Evolutionary conservation across 2,113 vertebrate species (phyloP).

Genomic region (Carollia perspicillata): DNA sequence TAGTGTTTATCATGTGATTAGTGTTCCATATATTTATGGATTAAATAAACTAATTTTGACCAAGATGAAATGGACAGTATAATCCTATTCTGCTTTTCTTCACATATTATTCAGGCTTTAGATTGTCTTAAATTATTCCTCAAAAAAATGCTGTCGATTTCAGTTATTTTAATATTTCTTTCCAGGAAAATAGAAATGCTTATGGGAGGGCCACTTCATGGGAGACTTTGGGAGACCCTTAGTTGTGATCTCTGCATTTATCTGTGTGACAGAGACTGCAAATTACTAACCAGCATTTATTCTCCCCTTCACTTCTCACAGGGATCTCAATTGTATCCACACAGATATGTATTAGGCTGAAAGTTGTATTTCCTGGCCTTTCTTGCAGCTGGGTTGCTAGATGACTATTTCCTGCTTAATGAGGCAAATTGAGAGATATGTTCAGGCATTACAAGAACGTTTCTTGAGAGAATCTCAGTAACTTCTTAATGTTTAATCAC

Average conservation of each 20-base stretch:
- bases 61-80: neutral
- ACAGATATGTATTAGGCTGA: neutral
- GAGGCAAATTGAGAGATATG: neutral
- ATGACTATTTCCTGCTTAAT: neutral
- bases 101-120: neutral
- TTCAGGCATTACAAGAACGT: neutral
- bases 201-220: neutral
- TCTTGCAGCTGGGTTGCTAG: neutral
- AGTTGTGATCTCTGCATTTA: neutral
- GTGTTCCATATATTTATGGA: neutral
- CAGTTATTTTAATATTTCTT: neutral
- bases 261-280: neutral
- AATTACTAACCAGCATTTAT: too few relatives aligned
- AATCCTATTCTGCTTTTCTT: neutral
- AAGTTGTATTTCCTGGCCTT: neutral
- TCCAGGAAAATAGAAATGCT: neutral
- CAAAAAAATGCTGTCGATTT: neutral
- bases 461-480: neutral
- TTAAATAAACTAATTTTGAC: neutral
- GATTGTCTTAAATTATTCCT: neutral
- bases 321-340: neutral
- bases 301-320: neutral
- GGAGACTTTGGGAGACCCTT: neutral
- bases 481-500: neutral
- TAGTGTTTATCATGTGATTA: neutral